Conservation (phyloP, 1,140 invertebrate genomes). For the Camponotus vicinus region DNA sequence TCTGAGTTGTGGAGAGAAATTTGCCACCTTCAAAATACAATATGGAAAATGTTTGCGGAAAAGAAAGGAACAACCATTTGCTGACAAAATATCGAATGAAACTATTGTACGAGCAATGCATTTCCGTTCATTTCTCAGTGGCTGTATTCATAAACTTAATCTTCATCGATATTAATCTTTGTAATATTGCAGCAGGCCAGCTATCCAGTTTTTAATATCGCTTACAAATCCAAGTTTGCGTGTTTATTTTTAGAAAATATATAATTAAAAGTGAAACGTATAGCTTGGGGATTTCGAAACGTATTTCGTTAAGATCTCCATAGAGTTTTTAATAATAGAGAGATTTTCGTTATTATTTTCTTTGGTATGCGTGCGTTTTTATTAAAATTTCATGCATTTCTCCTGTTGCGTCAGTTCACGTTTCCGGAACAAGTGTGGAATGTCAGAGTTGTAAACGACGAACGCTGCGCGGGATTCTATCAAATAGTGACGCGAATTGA, state of each 20-base stretch:
- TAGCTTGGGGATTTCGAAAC: background rate
- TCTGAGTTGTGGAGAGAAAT: background rate
- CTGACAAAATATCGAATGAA: constrained; percentile 44
- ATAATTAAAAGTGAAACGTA: background rate
- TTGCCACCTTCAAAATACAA: constrained; percentile 28
- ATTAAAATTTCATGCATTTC: background rate
- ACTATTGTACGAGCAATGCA: constrained; percentile 17
- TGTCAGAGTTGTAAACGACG: constrained; percentile 26
- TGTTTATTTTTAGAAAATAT: background rate
- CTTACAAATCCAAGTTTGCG: background rate
- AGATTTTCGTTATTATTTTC: background rate
- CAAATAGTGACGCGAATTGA: constrained; percentile 59
- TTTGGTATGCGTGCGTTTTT: background rate
- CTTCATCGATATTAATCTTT: constrained; percentile 21
- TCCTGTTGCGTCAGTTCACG: background rate
- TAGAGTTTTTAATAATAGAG: background rate
- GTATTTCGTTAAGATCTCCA: background rate
- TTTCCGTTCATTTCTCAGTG: constrained; percentile 23
- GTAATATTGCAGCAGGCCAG: background rate
- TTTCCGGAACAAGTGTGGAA: background rate
- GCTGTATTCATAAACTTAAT: constrained; percentile 16
- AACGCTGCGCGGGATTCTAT: constrained; percentile 14
- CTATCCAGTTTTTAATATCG: constrained; percentile 8
- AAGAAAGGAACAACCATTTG: constrained; percentile 19
- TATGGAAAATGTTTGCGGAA: constrained; percentile 19